Conservation (phyloP, 2,888 invertebrate species). For the Pemphredon lugubris region DNA sequence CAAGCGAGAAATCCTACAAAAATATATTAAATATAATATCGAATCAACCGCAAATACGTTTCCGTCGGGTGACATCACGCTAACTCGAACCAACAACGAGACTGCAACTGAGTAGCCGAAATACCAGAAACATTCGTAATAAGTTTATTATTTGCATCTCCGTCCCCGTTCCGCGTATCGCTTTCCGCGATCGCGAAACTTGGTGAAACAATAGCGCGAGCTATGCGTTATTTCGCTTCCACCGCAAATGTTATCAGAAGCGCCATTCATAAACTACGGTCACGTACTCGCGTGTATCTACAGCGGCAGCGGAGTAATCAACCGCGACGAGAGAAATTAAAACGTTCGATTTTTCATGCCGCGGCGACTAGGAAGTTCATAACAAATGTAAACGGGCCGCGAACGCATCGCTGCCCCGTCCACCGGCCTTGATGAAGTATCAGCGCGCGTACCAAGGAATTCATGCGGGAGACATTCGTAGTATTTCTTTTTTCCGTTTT, state of each 20-base stretch:
- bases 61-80: too few species aligned
- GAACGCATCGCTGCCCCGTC: neutral
- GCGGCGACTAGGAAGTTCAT: conserved; percentile 29
- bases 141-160: conserved; percentile 21
- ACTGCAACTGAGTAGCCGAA: too few species aligned
- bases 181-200: conserved; percentile 37
- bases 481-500: too few species aligned
- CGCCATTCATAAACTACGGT: conserved; percentile 48
- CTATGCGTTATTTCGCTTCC: conserved; percentile 52
- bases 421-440: conserved; percentile 37
- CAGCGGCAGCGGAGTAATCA: conserved; percentile 40
- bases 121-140: too few species aligned
- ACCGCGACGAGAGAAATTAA: conserved; percentile 47
- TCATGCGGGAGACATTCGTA: conserved; percentile 38
- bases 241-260: conserved; percentile 48
- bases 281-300: conserved; percentile 28
- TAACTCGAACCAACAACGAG: too few species aligned
- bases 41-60: too few species aligned
- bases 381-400: conserved; percentile 52
- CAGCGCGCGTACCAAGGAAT: conserved; percentile 32
- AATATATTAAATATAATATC: too few species aligned
- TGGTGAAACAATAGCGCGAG: conserved; percentile 49
- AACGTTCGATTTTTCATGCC: conserved; percentile 53
- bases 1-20: too few species aligned
- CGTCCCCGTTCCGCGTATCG: conserved; percentile 42